Evolutionary conservation across 2,797 vertebrate species (phyloP), one percentile per base, ranked within the genome.

Genomic region (Catostomus latipinnis): DNA sequence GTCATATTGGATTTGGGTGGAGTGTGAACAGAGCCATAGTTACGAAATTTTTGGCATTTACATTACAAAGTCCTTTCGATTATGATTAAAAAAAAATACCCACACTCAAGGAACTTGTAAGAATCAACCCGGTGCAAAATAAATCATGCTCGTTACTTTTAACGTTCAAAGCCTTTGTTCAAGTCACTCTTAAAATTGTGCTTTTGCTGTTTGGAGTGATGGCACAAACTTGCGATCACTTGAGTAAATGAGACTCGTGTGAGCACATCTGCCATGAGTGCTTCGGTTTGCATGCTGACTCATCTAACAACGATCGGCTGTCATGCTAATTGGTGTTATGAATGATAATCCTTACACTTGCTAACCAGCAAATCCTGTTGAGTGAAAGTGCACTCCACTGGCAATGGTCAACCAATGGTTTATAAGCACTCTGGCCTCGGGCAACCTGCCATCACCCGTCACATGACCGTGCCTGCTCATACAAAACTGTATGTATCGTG

Each of bases 271-370:
- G 10, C 46, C 65, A 34, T 14, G 52, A 48, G 8, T n/a, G 45
- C 10, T 69, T 2, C 16, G 62, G 57, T 76, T 46, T 76, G 22
- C 70, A 61, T 82, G 73, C 53, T 11, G 43, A 56, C 63, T 61
- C 53, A 50, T 61, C 43, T 52, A 45, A 74, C 60, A 43, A 16
- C 34, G 58, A n/a, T 57, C 22, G 84, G 13, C 76, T 52, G 46
- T 22, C 1, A 22, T 54, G 75, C 14, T 76, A 70, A 73, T 76
- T 65, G 62, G 34, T 34, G 50, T 68, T 67, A 45, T 50, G 56
- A 76, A 61, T 69, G n/a, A 18, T 67, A 68, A 76, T 76, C 62
- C 68, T 62, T 34, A 76, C 54, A 48, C 49, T 50, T 60, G 46
- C 43, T 60, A 34, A 63, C 73, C 66, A 16, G 56, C 43, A 34